These are phyloP conservation scores for Coryphaenoides rupestris DNA, from an alignment of 2,113 vertebrate genomes.

Conservation along the genomic window DNA sequence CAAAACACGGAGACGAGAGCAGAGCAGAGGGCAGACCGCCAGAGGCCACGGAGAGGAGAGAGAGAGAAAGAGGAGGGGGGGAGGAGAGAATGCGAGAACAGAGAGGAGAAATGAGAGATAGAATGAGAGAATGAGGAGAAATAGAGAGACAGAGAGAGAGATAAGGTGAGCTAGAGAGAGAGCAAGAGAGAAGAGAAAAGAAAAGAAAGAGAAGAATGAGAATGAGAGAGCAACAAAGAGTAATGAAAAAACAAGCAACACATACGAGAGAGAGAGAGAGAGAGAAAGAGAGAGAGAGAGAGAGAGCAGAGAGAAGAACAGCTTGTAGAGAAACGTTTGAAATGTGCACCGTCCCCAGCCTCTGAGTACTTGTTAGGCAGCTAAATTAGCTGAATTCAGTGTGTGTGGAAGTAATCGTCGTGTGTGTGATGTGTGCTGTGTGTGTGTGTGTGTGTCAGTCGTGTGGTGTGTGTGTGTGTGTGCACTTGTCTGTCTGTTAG, in stretches of 20 bases:
- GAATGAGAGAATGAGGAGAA: conserved; percentile 15
- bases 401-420: too few species aligned
- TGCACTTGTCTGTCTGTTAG: neutral
- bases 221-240: too few species aligned
- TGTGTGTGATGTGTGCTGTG: neutral
- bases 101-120: conserved; percentile 19
- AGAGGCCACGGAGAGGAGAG: too few species aligned
- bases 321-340: neutral
- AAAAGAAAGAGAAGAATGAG: too few species aligned
- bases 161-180: neutral
- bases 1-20: too few species aligned
- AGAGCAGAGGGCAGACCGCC: too few species aligned
- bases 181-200: too few species aligned
- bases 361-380: neutral
- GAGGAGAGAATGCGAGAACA: too few species aligned
- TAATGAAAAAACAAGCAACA: too few species aligned
- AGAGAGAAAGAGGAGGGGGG: neutral
- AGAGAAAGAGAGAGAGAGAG: neutral
- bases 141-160: neutral
- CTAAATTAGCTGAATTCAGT: neutral
- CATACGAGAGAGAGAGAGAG: too few species aligned
- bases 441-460: neutral
- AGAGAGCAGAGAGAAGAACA: neutral
- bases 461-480: neutral
- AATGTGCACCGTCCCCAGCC: too few species aligned